These are phyloP conservation scores for Drymodes brunneopygia DNA, from an alignment of 2,113 vertebrate genomes.

Conservation along the genomic window DNA sequence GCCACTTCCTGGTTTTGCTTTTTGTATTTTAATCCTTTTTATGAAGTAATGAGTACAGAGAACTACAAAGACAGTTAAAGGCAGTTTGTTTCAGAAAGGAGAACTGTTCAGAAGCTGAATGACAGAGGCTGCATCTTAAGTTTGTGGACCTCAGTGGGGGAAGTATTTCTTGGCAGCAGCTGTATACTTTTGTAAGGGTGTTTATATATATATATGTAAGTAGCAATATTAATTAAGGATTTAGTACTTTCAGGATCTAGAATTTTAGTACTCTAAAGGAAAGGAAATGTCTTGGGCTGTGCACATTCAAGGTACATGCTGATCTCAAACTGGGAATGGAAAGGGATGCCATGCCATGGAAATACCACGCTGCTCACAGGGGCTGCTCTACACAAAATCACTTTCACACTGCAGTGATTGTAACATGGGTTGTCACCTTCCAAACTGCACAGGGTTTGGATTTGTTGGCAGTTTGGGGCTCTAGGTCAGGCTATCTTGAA, in stretches of 20 bases:
- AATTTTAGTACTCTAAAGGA: neutral
- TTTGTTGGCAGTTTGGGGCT: neutral
- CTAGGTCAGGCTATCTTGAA: neutral
- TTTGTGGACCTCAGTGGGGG: neutral
- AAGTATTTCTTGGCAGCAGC: neutral
- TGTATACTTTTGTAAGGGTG: neutral
- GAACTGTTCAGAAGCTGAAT: neutral
- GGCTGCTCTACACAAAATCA: neutral
- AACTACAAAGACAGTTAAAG: neutral
- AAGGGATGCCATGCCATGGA: fast-evolving
- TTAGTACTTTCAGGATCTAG: neutral
- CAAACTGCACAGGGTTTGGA: neutral
- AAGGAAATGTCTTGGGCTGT: neutral
- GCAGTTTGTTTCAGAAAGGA: neutral
- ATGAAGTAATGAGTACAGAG: neutral
- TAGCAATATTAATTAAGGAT: neutral
- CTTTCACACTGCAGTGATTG: neutral
- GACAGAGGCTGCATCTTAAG: neutral
- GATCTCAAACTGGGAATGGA: neutral
- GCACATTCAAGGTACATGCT: neutral
- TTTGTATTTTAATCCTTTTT: neutral
- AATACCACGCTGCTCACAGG: neutral
- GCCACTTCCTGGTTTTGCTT: neutral
- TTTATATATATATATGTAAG: neutral
- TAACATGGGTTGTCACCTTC: neutral